Conservation (phyloP, 2,797 vertebrate genomes). For the Nannoperca australis region DNA sequence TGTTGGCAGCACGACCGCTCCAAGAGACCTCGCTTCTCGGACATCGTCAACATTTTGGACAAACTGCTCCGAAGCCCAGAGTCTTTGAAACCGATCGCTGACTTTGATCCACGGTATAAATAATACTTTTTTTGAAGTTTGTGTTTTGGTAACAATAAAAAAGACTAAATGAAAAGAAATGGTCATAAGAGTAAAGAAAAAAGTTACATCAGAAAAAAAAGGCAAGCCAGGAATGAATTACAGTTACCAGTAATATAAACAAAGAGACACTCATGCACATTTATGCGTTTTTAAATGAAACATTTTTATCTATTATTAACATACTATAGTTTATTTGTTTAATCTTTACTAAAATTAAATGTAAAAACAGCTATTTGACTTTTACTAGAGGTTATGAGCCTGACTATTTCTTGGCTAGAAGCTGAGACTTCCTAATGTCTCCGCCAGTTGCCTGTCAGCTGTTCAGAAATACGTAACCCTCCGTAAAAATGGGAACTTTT, state of each 20-base stretch:
- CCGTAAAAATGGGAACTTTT: background rate
- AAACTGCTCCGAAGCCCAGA: constrained; percentile 93
- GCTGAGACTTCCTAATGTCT: background rate
- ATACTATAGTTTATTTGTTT: background rate
- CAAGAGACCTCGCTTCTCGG: constrained; percentile 92
- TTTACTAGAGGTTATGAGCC: no score
- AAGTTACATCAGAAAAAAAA: background rate
- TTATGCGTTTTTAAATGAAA: no score
- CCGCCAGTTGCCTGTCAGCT: background rate
- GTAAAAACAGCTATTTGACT: no score
- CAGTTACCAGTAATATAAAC: background rate
- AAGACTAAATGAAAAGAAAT: background rate
- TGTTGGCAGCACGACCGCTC: constrained; percentile 95
- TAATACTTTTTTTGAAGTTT: background rate
- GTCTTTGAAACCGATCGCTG: constrained; percentile 92
- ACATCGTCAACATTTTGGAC: constrained; percentile 95
- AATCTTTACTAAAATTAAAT: background rate
- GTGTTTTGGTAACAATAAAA: background rate
- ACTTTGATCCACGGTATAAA: constrained; percentile 93
- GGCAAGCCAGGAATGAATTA: background rate
- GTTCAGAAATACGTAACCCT: background rate
- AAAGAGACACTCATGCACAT: no score
- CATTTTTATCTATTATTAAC: no score
- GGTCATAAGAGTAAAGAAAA: background rate
- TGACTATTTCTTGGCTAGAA: background rate